These are phyloP conservation scores for Xiphophorus maculatus DNA, from an alignment of 2,113 vertebrate species.

Conservation along the genomic window DNA sequence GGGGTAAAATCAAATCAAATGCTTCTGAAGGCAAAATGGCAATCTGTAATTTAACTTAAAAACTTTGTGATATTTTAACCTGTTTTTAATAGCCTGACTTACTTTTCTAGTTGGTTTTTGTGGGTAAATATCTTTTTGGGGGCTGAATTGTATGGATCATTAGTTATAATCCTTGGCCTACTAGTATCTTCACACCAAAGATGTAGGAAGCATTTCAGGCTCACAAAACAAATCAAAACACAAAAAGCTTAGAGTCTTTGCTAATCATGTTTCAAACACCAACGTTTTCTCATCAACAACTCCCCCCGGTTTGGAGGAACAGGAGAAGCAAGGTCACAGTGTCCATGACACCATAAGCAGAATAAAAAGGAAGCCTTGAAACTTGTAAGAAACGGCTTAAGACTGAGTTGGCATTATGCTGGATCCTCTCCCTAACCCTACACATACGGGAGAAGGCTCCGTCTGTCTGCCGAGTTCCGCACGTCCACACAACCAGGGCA, in stretches of 20 bases:
- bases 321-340: slow-evolving; percentile 60
- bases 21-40: not conserved
- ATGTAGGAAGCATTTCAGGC: slow-evolving; percentile 63
- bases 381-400: slow-evolving; percentile 70
- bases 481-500: slow-evolving; percentile 85
- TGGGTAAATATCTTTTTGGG: not conserved
- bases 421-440: slow-evolving; percentile 78
- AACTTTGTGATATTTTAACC: not conserved
- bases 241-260: slow-evolving; percentile 70
- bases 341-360: slow-evolving; percentile 56
- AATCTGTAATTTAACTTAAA: not conserved
- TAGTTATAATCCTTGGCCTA: not conserved
- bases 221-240: slow-evolving; percentile 72
- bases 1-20: too few species aligned
- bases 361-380: slow-evolving; percentile 17
- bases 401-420: slow-evolving; percentile 76
- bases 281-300: slow-evolving; percentile 66
- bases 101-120: not conserved
- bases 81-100: not conserved
- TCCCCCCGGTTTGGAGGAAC: slow-evolving; percentile 49
- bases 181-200: slow-evolving; percentile 4
- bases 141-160: not conserved
- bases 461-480: slow-evolving; percentile 75
- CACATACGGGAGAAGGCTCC: slow-evolving; percentile 82
- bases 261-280: slow-evolving; percentile 74